Percentiles rank a stretch among this genome's conserved stretches.
Conservation (phyloP, 2,797 vertebrate species). For the Todus mexicanus region DNA sequence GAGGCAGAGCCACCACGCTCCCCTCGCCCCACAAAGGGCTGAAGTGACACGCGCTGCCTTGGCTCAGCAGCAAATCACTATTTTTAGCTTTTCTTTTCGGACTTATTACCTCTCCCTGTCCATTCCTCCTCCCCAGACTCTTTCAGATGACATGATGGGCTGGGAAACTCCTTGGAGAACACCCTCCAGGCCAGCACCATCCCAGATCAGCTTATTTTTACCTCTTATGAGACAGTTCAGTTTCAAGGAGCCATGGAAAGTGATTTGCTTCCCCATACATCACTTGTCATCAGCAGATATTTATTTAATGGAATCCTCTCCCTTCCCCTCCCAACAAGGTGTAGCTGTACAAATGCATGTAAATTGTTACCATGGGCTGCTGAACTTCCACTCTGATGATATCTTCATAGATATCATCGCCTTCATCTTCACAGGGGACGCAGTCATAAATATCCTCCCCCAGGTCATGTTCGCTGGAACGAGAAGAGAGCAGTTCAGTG, state of each 20-base stretch:
- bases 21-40: background rate
- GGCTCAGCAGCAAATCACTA: background rate
- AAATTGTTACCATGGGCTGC: conserved; percentile 90
- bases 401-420: conserved; percentile 98
- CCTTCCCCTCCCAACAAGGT: background rate
- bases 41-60: background rate
- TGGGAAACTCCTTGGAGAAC: background rate
- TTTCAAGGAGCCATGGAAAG: background rate
- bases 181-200: background rate
- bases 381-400: conserved; percentile 99
- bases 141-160: background rate
- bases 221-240: background rate
- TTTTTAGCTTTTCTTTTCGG: background rate
- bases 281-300: background rate
- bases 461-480: conserved; percentile 90
- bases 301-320: background rate
- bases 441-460: conserved; percentile 99
- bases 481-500: background rate
- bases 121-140: background rate
- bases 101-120: background rate
- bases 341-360: background rate
- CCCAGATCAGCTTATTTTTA: background rate
- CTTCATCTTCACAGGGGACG: conserved; percentile 94
- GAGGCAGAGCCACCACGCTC: background rate
- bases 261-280: background rate